These are phyloP conservation scores for Telmatherina bonti DNA, from an alignment of 2,797 vertebrate species.

Conservation along the genomic window DNA sequence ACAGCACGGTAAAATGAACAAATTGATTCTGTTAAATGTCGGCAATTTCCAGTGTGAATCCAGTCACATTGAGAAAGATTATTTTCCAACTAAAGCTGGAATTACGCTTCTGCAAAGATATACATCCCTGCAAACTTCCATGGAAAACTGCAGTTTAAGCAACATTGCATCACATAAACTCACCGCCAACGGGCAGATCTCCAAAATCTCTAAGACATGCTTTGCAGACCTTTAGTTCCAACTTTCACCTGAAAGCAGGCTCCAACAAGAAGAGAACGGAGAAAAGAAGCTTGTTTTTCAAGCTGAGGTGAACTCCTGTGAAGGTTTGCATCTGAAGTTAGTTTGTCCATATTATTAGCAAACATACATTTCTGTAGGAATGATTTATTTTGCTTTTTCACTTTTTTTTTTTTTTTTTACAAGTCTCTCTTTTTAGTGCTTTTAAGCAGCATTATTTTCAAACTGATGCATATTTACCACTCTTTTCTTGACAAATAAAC, in stretches of 20 bases:
- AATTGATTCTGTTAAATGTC: neutral
- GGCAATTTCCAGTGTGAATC: too few species aligned
- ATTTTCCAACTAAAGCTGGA: conserved; percentile 2
- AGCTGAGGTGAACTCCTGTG: neutral
- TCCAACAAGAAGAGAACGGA: neutral
- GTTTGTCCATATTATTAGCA: neutral
- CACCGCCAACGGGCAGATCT: neutral
- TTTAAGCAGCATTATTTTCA: conserved; percentile 31
- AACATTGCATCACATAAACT: neutral
- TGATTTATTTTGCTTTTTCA: neutral
- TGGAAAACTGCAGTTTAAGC: neutral
- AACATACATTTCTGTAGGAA: neutral
- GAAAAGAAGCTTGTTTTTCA: neutral
- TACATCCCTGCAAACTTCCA: neutral
- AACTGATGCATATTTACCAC: conserved; percentile 10
- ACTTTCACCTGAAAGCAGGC: neutral
- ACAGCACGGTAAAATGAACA: neutral
- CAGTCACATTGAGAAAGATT: too few species aligned
- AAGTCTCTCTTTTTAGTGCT: conserved; percentile 14
- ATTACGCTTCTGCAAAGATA: neutral
- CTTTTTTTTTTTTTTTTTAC: neutral
- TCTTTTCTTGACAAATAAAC: conserved; percentile 27
- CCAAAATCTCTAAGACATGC: too few species aligned
- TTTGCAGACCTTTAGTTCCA: neutral
- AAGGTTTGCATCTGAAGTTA: neutral